Evolutionary conservation across 2,888 invertebrate genomes (phyloP).

Genomic region (Drosophila borealis): DNA sequence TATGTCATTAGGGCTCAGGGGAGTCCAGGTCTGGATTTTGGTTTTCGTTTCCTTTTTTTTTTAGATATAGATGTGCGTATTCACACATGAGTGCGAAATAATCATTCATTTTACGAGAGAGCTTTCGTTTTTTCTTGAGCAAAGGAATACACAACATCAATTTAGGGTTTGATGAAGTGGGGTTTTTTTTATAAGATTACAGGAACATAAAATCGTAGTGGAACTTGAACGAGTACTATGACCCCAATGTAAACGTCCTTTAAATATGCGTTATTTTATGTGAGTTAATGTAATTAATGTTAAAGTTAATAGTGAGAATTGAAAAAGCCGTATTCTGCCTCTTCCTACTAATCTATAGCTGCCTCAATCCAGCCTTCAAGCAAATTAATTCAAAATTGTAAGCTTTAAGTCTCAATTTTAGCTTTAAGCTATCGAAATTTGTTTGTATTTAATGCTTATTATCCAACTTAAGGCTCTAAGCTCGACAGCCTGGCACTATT

Average conservation of each 20-base stretch:
- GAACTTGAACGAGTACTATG: conserved; percentile 14
- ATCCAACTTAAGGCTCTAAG: no score
- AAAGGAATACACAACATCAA: conserved; percentile 43
- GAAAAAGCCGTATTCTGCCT: no score
- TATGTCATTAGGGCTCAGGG: conserved; percentile 66
- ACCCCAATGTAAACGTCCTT: conserved; percentile 10
- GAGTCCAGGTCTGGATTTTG: conserved; percentile 34
- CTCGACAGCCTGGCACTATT: no score
- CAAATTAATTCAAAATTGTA: no score
- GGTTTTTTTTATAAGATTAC: conserved; percentile 24
- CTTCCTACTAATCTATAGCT: no score
- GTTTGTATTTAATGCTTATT: no score
- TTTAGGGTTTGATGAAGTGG: conserved; percentile 29
- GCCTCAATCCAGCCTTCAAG: no score
- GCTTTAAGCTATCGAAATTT: no score
- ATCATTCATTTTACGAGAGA: conserved; percentile 55
- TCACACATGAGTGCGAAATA: conserved; percentile 53
- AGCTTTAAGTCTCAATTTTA: no score
- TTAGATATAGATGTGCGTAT: conserved; percentile 18
- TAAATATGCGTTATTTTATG: background rate
- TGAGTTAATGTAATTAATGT: no score
- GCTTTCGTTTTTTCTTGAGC: conserved; percentile 23
- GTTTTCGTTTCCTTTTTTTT: conserved; percentile 9
- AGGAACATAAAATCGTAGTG: conserved; percentile 13
- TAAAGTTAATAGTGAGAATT: no score